Evolutionary conservation across 1,140 invertebrate genomes (phyloP).

Genomic region (Lasaia peninsularis): DNA sequence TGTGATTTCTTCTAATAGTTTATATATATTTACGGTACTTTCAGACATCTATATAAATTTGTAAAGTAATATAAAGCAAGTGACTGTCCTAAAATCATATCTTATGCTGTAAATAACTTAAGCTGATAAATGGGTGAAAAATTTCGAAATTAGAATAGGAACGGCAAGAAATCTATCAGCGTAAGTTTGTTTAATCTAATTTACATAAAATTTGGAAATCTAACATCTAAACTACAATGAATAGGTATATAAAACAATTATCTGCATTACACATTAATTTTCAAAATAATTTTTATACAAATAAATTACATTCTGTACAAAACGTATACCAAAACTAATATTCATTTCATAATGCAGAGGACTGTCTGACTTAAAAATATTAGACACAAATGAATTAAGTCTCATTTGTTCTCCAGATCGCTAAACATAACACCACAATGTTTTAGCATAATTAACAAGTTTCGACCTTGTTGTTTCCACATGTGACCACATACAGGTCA

Average conservation of each 20-base stretch:
- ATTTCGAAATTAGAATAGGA: background rate
- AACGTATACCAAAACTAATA: background rate
- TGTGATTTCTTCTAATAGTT: background rate
- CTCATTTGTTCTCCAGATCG: background rate
- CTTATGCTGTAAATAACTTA: background rate
- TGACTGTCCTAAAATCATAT: background rate
- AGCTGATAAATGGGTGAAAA: background rate
- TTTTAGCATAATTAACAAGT: conserved; percentile 9
- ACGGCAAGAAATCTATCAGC: background rate
- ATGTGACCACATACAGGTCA: conserved; percentile 4
- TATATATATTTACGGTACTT: background rate
- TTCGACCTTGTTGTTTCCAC: background rate
- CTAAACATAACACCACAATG: conserved; percentile 4
- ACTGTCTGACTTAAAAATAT: background rate
- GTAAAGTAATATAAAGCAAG: background rate
- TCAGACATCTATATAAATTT: background rate
- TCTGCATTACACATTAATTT: conserved; percentile 3
- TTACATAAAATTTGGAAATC: conserved; percentile 12
- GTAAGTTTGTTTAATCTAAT: background rate
- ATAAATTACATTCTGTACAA: conserved; percentile 11
- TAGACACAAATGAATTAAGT: background rate
- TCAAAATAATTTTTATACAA: conserved; percentile 18
- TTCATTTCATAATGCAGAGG: background rate
- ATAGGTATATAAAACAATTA: conserved; percentile 21
- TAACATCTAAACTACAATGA: conserved; percentile 19